These are phyloP conservation scores for Eupeodes corollae DNA, from an alignment of 1,140 invertebrate species.

Conservation along the genomic window DNA sequence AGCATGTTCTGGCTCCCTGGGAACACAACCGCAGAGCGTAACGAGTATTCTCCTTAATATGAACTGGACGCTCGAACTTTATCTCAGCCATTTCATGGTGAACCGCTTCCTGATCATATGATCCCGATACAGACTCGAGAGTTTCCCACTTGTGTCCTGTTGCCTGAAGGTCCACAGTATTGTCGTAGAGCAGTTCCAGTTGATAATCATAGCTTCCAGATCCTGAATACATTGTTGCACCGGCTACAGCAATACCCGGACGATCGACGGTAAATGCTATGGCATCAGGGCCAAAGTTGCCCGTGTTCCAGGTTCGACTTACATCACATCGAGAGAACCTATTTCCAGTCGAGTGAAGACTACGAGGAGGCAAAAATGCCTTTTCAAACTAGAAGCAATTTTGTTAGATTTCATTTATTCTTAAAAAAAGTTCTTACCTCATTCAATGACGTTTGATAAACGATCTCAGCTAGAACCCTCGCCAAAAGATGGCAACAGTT, in stretches of 20 bases:
- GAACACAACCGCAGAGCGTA: slow-evolving; percentile 84
- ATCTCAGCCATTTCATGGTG: slow-evolving; percentile 70
- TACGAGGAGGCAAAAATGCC: slow-evolving; percentile 39
- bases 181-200: slow-evolving; percentile 79
- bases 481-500: slow-evolving; percentile 79
- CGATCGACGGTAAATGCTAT: slow-evolving; percentile 90
- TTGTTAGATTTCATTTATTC: too few relatives aligned
- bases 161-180: slow-evolving; percentile 38
- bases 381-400: slow-evolving; percentile 45
- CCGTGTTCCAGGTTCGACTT: slow-evolving; percentile 89
- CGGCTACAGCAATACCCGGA: slow-evolving; percentile 76
- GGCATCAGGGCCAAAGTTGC: slow-evolving; percentile 91
- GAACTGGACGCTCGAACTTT: slow-evolving; percentile 79
- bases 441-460: slow-evolving; percentile 48
- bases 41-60: slow-evolving; percentile 79
- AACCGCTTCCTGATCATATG: slow-evolving; percentile 45
- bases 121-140: slow-evolving; percentile 28
- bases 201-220: slow-evolving; percentile 81
- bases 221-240: slow-evolving; percentile 78
- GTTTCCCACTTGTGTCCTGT: slow-evolving; percentile 36
- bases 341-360: slow-evolving; percentile 74
- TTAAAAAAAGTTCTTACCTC: slow-evolving; percentile 25
- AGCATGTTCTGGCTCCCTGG: slow-evolving; percentile 82
- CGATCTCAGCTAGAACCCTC: slow-evolving; percentile 77
- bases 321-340: slow-evolving; percentile 83